phyloP scores from a whole-genome alignment of 1,140 invertebrate species.

The Camponotus vicinus region DNA sequence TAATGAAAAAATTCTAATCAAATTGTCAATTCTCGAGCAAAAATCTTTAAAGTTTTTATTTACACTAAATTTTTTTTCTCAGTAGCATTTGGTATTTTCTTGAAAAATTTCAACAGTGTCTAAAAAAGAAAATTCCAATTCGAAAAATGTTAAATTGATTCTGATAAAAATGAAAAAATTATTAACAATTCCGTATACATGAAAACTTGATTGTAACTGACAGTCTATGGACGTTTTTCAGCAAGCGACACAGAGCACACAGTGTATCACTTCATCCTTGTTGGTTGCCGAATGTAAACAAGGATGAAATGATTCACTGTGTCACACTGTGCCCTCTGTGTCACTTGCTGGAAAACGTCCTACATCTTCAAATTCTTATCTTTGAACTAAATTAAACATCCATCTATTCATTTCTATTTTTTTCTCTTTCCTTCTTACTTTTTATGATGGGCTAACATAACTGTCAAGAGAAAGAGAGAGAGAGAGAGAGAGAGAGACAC shows the following conservation, averaged over 20 bases:
- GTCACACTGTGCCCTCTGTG: too few relatives aligned
- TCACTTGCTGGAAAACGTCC: too few relatives aligned
- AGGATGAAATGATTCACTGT: too few relatives aligned
- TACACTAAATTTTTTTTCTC: background rate
- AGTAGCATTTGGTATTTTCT: background rate
- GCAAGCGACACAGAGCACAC: too few relatives aligned
- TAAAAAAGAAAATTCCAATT: background rate
- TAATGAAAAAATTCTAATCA: background rate
- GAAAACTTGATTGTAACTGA: background rate
- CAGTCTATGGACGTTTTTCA: too few relatives aligned
- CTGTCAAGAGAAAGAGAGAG: background rate
- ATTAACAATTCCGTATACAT: background rate
- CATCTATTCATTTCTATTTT: background rate
- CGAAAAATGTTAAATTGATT: background rate
- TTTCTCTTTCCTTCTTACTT: background rate
- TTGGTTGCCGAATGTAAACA: too few relatives aligned
- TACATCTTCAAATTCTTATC: background rate
- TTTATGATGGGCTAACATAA: background rate
- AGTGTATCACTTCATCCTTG: too few relatives aligned
- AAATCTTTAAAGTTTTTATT: background rate
- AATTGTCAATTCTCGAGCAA: background rate
- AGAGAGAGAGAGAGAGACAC: background rate
- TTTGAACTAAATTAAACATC: background rate
- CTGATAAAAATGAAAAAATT: slow-evolving; percentile 19
- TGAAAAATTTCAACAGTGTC: background rate